A percentile compares a stretch with the other conserved stretches of the same genome.
Conservation (phyloP, 2,888 invertebrate species). For the Thera obeliscata region DNA sequence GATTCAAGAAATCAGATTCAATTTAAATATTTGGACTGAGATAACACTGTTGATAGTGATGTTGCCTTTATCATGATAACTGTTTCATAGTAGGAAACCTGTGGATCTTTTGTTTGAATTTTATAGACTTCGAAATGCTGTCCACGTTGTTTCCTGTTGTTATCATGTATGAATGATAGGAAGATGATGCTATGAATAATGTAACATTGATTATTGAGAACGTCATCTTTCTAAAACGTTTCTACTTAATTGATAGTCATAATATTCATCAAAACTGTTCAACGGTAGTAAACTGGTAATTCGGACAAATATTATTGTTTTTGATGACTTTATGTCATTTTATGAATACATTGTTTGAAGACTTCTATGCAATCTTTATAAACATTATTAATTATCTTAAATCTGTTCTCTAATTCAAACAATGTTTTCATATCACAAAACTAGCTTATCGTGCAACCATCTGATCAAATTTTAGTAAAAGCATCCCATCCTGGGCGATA, state of each 20-base stretch:
- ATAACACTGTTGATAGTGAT: conserved; percentile 15
- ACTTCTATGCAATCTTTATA: conserved; percentile 23
- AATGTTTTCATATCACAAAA: conserved; percentile 44
- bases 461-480: conserved; percentile 31
- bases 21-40: conserved; percentile 17
- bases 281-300: background rate
- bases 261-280: conserved; percentile 12
- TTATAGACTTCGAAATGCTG: conserved; percentile 5
- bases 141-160: conserved; percentile 32
- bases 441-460: conserved; percentile 52
- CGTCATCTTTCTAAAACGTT: conserved; percentile 18
- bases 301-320: background rate
- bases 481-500: too few relatives aligned
- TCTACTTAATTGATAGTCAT: conserved; percentile 16
- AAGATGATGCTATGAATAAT: conserved; percentile 33
- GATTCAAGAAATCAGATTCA: conserved; percentile 18
- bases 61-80: conserved; percentile 26
- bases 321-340: conserved; percentile 24
- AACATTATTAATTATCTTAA: conserved; percentile 9
- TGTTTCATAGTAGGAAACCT: conserved; percentile 21
- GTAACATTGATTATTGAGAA: conserved; percentile 7
- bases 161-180: conserved; percentile 27
- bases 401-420: conserved; percentile 26
- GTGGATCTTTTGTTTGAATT: conserved; percentile 8
- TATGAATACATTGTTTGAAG: conserved; percentile 30